Base-by-base conservation (phyloP, 2,797 vertebrate species). In the Acipenser transmontanus region DNA sequence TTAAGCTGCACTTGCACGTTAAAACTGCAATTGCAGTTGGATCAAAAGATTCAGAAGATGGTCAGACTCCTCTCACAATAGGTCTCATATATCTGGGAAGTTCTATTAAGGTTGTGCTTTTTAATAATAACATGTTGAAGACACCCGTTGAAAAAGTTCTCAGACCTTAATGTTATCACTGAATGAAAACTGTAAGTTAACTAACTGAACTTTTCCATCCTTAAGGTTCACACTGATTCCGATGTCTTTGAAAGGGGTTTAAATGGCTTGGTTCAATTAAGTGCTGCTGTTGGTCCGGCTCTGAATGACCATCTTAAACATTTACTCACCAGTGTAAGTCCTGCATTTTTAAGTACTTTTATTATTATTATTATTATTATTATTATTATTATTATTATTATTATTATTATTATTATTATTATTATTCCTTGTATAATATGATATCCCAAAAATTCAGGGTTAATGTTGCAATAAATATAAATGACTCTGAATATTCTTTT, bases 241-340 rank as follows among this genome's bases (percentile, higher is more conserved):
- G 87, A 82, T 14, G 89, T 91, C 7, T 91, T 91, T 62, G 77
- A 73, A 72, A 86, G 89, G 63, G 91, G 88, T 20, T 48, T 91
- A 72, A 78, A 78, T 49, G 90, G 85, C 50, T 75, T 91, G 70
- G 76, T 88, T 9, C 90, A 92, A 50, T 14, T 92, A 61, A 91
- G 88, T 72, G 73, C 74, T 7, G 68, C 80, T 4, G 86, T 87
- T 73, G 89, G 88, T 6, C 77, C 84, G 13, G 78, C 80, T 13
- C 84, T 92, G n/a, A 91, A 91, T 9, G 80, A 73, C 64, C 81
- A 91, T 50, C 79, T 92, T 67, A 92, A 91, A 48, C 84, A 85
- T 59, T 72, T 91, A 17, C 88, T 91, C 50, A 89, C 89, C 68
- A 85, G 82, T 65, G 91, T 91, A 73, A 85, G 89, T 82, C 70